Conservation (phyloP, 1,140 invertebrate species). For the Fopius arisanus region DNA sequence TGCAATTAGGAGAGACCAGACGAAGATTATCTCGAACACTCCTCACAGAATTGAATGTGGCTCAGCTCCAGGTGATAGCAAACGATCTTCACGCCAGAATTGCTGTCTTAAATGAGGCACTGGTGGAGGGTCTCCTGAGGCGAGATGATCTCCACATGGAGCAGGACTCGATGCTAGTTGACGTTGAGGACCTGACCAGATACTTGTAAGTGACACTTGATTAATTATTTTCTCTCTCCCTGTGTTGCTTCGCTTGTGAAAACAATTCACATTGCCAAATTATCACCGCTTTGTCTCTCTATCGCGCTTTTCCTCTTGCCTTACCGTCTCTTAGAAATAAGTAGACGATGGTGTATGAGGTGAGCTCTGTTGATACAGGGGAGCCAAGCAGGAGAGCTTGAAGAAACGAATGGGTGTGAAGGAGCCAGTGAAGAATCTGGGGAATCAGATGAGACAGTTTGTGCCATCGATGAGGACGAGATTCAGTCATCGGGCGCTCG, state of each 20-base stretch:
- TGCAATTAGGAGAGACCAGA: slow-evolving; percentile 82
- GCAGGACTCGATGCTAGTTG: slow-evolving; percentile 96
- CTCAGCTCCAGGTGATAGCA: slow-evolving; percentile 93
- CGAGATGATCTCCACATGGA: slow-evolving; percentile 95
- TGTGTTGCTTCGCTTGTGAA: slow-evolving; percentile 25
- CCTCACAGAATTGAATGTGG: slow-evolving; percentile 90
- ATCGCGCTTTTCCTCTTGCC: slow-evolving; percentile 38
- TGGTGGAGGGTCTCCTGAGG: slow-evolving; percentile 86
- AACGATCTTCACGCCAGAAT: slow-evolving; percentile 95
- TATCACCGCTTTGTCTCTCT: neutral
- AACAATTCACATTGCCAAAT: neutral
- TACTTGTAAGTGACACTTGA: slow-evolving; percentile 80
- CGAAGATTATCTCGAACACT: slow-evolving; percentile 82
- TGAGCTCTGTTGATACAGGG: slow-evolving; percentile 51
- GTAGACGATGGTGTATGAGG: slow-evolving; percentile 49
- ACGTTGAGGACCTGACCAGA: slow-evolving; percentile 94
- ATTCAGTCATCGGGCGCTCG: slow-evolving; percentile 50
- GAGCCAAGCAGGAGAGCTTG: slow-evolving; percentile 61
- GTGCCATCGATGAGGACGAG: slow-evolving; percentile 48
- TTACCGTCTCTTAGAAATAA: slow-evolving; percentile 52
- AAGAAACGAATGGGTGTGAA: slow-evolving; percentile 49
- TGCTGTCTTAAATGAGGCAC: slow-evolving; percentile 86
- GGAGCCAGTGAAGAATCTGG: slow-evolving; percentile 32
- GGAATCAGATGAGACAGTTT: slow-evolving; percentile 15
- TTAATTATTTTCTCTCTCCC: neutral